Evolutionary conservation across 2,888 invertebrate genomes (phyloP).

Genomic region (Epiblema foenella): DNA sequence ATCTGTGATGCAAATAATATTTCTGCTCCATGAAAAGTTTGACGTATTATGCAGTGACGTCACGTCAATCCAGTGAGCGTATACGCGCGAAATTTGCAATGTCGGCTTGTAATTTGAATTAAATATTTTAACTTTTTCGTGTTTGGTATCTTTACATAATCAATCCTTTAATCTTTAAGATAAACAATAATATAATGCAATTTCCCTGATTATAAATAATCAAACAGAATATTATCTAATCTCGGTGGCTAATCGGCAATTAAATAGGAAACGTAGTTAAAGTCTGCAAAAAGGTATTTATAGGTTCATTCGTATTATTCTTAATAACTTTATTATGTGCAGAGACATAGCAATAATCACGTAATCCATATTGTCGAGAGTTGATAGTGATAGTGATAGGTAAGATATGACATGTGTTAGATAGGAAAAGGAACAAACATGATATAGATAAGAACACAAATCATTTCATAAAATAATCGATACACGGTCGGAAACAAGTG

Average conservation of each 20-base stretch:
- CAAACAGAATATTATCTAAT: background rate
- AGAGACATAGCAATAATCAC: constrained; percentile 56
- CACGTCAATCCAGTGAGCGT: no score
- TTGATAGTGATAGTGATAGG: constrained; percentile 62
- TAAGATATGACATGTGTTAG: constrained; percentile 58
- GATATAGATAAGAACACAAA: constrained; percentile 48
- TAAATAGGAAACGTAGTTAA: constrained; percentile 21
- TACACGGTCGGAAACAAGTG: background rate
- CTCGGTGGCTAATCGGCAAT: constrained; percentile 5
- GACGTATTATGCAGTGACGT: no score
- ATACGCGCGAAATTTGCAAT: no score
- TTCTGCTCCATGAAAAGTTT: no score
- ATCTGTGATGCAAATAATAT: no score
- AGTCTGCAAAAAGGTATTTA: constrained; percentile 4
- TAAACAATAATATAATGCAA: no score
- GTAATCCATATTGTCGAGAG: constrained; percentile 52
- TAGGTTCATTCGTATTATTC: constrained; percentile 1
- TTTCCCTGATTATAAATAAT: constrained; percentile 26
- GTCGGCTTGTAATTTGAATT: no score
- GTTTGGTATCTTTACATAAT: no score
- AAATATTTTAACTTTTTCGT: no score
- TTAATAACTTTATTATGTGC: constrained; percentile 46
- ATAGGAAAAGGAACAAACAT: constrained; percentile 55
- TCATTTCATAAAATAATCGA: constrained; percentile 37
- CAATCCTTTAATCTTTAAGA: no score